phyloP scores from a whole-genome alignment of 2,113 vertebrate genomes.

The Gobius niger region DNA sequence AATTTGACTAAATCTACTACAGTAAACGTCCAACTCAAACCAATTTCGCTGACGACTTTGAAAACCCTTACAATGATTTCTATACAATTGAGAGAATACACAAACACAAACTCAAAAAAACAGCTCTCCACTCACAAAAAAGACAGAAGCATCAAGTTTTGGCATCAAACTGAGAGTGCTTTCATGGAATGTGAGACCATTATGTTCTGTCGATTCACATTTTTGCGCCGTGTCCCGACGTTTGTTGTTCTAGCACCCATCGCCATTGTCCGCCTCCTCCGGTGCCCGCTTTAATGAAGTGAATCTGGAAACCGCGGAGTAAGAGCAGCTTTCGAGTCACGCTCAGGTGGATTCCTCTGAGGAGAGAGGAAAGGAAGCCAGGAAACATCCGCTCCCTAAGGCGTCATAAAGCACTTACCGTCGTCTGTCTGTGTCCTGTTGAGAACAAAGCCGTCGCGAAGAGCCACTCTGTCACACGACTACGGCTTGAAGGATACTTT shows the following conservation, averaged over 20 bases:
- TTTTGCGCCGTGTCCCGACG: background rate
- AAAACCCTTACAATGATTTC: too few species aligned
- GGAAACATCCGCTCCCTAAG: constrained; percentile 55
- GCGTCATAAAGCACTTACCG: constrained; percentile 31
- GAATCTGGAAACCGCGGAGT: constrained; percentile 35
- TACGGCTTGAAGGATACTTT: constrained; percentile 30
- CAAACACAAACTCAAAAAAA: too few species aligned
- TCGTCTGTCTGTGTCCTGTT: constrained; percentile 41
- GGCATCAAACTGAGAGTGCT: too few species aligned
- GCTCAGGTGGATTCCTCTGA: constrained; percentile 54
- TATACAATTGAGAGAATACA: too few species aligned
- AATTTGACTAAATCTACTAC: too few species aligned
- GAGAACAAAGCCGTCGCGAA: constrained; percentile 27
- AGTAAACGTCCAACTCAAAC: too few species aligned
- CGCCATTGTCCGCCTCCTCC: constrained; percentile 27
- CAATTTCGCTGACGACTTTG: too few species aligned
- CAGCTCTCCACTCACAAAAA: too few species aligned
- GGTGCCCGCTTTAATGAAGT: constrained; percentile 49
- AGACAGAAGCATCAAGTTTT: too few species aligned
- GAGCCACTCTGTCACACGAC: constrained; percentile 16
- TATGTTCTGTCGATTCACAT: too few species aligned
- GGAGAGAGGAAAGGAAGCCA: constrained; percentile 34
- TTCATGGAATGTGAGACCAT: too few species aligned
- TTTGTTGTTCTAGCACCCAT: constrained; percentile 37
- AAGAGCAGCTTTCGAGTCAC: constrained; percentile 38